A percentile compares a stretch with the other conserved stretches of the same genome.
Conservation (phyloP, 2,888 invertebrate genomes). For the Diarsia brunnea region DNA sequence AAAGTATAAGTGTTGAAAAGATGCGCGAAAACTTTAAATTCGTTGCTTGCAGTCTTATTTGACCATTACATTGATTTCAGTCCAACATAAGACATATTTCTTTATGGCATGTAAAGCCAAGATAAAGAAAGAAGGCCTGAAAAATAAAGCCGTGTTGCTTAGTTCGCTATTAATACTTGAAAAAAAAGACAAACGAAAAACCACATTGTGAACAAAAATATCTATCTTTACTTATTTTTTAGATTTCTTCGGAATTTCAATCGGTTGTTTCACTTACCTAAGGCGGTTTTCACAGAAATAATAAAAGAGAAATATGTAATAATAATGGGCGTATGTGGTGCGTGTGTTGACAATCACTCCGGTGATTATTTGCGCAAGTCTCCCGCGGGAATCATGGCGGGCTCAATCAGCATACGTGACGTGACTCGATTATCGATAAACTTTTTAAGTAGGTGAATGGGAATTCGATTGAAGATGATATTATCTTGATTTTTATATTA, state of each 20-base stretch:
- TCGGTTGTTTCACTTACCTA: background rate
- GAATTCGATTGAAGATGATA: background rate
- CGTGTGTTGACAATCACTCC: constrained; percentile 89
- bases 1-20: background rate
- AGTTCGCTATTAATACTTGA: background rate
- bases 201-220: background rate
- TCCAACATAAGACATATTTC: background rate
- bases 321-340: constrained; percentile 81
- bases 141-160: background rate
- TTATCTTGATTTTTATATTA: background rate
- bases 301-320: constrained; percentile 78
- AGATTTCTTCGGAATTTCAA: constrained; percentile 20
- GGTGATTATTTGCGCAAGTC: constrained; percentile 85
- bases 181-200: background rate
- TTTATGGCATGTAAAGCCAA: too few relatives aligned
- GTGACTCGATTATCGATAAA: constrained; percentile 65
- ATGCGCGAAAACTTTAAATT: background rate
- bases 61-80: background rate
- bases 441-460: constrained; percentile 25
- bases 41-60: background rate
- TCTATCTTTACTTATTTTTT: background rate
- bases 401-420: constrained; percentile 74
- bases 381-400: constrained; percentile 77
- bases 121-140: background rate
- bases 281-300: constrained; percentile 40